Conservation (phyloP, 2,113 vertebrate genomes). For the Caracal caracal region DNA sequence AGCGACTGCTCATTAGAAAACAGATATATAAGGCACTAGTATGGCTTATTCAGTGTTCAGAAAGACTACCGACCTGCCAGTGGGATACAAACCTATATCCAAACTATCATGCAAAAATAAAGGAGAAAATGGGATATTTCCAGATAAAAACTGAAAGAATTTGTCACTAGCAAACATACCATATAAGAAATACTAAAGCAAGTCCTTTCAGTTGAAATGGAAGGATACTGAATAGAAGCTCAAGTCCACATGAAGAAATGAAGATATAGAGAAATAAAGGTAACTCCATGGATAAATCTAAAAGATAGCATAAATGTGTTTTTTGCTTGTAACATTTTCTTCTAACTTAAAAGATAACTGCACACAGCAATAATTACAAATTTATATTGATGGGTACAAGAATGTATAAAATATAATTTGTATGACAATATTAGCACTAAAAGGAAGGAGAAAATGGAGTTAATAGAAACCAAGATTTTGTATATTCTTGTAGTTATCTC, state of each 20-base stretch:
- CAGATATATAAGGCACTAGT: not conserved
- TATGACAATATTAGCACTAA: not conserved
- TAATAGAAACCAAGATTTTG: not conserved
- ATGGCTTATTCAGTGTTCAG: not conserved
- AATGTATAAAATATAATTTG: not conserved
- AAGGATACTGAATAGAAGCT: not conserved
- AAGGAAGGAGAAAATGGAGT: not conserved
- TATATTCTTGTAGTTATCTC: not conserved
- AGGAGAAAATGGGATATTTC: not conserved
- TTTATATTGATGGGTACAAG: not conserved
- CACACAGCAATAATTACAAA: not conserved
- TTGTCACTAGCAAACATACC: not conserved
- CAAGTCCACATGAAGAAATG: not conserved
- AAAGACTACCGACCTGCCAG: not conserved
- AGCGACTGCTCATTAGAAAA: not conserved
- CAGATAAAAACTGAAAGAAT: not conserved
- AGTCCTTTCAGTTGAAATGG: not conserved
- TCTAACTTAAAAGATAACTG: not conserved
- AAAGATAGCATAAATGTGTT: not conserved
- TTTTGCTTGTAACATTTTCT: not conserved
- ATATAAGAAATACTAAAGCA: not conserved
- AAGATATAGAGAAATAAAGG: not conserved
- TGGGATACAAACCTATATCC: not conserved
- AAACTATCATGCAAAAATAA: not conserved
- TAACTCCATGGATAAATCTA: not conserved